Conservation (phyloP, 2,113 vertebrate genomes). For the Pterophyllum scalare region DNA sequence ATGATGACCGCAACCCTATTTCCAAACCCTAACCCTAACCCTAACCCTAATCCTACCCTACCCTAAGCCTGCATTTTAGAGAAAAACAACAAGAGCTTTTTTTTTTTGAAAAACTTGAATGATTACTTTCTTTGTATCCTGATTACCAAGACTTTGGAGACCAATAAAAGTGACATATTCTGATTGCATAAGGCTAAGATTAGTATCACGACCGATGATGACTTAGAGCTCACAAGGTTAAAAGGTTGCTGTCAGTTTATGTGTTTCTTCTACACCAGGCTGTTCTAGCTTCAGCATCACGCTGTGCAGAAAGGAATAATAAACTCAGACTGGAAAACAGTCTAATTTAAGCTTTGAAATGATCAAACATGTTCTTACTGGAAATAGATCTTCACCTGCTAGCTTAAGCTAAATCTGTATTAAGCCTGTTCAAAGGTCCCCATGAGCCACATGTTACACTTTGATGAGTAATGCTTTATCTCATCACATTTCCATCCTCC, state of each 20-base stretch:
- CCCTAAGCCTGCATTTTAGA: too few relatives aligned
- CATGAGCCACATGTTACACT: background rate
- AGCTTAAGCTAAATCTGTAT: background rate
- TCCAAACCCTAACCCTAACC: too few relatives aligned
- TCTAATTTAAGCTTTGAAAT: background rate
- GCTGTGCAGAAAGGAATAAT: background rate
- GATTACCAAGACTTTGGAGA: too few relatives aligned
- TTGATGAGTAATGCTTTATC: background rate
- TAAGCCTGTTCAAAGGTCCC: slow-evolving; percentile 2
- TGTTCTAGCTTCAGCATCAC: background rate
- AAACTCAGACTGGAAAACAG: background rate
- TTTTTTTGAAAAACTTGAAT: too few relatives aligned
- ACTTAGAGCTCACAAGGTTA: background rate
- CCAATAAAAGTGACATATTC: too few relatives aligned
- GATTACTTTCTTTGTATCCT: too few relatives aligned
- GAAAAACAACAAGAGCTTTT: too few relatives aligned
- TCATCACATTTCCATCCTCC: background rate
- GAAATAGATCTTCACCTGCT: background rate
- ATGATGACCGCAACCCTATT: too few relatives aligned
- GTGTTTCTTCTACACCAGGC: background rate
- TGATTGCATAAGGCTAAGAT: background rate
- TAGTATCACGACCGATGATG: background rate
- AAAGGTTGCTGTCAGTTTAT: background rate
- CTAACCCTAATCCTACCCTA: too few relatives aligned
- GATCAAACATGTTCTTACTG: background rate